A percentile compares a stretch with the other conserved stretches of the same genome.
Evolutionary conservation across 1,140 invertebrate genomes (phyloP).

Genomic region (Trichomalopsis sarcophagae): DNA sequence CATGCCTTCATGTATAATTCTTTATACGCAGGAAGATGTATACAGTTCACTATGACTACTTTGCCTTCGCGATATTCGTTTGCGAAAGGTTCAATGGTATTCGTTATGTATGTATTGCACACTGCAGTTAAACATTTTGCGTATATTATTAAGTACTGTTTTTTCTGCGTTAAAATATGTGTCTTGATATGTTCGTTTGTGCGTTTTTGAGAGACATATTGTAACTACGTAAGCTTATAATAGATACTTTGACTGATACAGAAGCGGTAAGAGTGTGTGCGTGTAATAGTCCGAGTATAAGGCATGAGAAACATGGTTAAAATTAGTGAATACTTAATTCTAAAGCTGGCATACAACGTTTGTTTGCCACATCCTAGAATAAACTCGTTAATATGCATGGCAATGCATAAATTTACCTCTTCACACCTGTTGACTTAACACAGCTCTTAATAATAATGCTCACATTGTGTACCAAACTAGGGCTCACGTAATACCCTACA

Average conservation of each 20-base stretch:
- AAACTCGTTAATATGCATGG: not conserved
- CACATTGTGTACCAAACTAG: too few relatives aligned
- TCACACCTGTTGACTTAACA: too few relatives aligned
- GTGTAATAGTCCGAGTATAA: not conserved
- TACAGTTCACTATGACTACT: not conserved
- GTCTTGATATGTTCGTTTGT: not conserved
- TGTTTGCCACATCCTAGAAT: not conserved
- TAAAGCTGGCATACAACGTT: not conserved
- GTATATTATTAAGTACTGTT: not conserved
- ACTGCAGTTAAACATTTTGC: not conserved
- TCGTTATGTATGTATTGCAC: not conserved
- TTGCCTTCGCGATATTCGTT: conserved; percentile 1
- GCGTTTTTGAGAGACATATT: not conserved
- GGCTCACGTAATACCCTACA: not conserved
- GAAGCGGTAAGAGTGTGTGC: not conserved
- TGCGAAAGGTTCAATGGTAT: conserved; percentile 15
- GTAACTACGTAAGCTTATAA: conserved; percentile 13
- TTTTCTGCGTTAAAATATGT: conserved; percentile 4
- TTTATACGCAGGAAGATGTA: not conserved
- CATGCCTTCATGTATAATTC: not conserved
- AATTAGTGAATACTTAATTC: too few relatives aligned
- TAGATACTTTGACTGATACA: conserved; percentile 3
- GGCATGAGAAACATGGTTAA: conserved; percentile 32
- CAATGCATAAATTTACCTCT: not conserved
- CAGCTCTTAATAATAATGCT: too few relatives aligned